phyloP scores from a whole-genome alignment of 1,140 invertebrate genomes.

The Ectropis grisescens region DNA sequence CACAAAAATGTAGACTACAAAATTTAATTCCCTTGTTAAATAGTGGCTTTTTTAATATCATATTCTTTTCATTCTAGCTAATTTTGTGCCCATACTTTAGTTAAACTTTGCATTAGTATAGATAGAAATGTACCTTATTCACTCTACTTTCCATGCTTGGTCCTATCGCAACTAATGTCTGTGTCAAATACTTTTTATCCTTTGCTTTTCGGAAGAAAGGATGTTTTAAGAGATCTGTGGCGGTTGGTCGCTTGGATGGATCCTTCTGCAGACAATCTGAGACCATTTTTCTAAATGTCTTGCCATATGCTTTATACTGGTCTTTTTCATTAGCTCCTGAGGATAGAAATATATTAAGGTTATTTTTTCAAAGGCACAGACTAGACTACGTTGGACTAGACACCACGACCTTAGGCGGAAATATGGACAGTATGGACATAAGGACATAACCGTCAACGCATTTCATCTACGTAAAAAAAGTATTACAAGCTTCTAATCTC shows the following conservation, averaged over 20 bases:
- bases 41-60: too few relatives aligned
- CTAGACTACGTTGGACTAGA: too few relatives aligned
- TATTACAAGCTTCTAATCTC: too few relatives aligned
- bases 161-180: conserved; percentile 89
- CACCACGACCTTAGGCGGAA: too few relatives aligned
- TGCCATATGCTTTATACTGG: conserved; percentile 98
- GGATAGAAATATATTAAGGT: conserved; percentile 5
- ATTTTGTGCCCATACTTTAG: too few relatives aligned
- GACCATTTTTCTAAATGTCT: conserved; percentile 97
- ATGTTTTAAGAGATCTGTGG: conserved; percentile 97
- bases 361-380: neutral
- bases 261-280: conserved; percentile 96
- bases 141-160: conserved; percentile 89
- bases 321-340: conserved; percentile 92
- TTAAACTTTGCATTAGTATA: too few relatives aligned
- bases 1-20: too few relatives aligned
- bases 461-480: too few relatives aligned
- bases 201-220: conserved; percentile 99
- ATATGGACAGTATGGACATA: too few relatives aligned
- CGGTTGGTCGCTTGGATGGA: conserved; percentile 92
- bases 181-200: conserved; percentile 94
- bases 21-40: too few relatives aligned
- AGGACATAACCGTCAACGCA: too few relatives aligned
- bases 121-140: conserved; percentile 76
- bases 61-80: too few relatives aligned